Evolutionary conservation across 2,797 vertebrate species (phyloP).

Genomic region (Melopsittacus undulatus): DNA sequence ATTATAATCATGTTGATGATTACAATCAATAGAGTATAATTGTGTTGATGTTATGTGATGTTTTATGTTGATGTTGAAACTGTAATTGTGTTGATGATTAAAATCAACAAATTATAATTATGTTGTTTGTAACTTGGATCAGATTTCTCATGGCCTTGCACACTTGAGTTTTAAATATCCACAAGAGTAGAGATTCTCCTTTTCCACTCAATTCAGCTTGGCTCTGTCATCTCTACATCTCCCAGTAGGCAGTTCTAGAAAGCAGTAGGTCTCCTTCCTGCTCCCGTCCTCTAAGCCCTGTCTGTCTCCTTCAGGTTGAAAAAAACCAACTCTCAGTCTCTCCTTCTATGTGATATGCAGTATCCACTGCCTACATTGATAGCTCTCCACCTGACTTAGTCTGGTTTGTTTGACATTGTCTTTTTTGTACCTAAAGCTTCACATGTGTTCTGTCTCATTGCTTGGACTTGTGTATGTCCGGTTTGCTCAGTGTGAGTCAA

Average conservation of each 20-base stretch:
- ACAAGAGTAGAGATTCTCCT: background rate
- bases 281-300: background rate
- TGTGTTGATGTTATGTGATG: background rate
- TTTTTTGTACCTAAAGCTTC: background rate
- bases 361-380: background rate
- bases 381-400: accelerated
- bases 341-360: accelerated
- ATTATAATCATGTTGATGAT: background rate
- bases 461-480: background rate
- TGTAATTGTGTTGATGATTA: background rate
- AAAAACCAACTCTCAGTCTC: background rate
- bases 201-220: background rate
- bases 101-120: background rate
- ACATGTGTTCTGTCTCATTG: accelerated
- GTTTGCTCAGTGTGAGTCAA: background rate
- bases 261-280: background rate
- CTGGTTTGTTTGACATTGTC: background rate
- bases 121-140: background rate
- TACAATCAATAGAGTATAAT: background rate
- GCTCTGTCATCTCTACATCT: background rate
- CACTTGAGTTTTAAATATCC: background rate
- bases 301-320: background rate
- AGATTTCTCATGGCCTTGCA: background rate
- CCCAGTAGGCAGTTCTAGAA: background rate
- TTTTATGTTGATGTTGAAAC: background rate